Conservation (phyloP, 2,888 invertebrate species). For the Trachelus tabidus region DNA sequence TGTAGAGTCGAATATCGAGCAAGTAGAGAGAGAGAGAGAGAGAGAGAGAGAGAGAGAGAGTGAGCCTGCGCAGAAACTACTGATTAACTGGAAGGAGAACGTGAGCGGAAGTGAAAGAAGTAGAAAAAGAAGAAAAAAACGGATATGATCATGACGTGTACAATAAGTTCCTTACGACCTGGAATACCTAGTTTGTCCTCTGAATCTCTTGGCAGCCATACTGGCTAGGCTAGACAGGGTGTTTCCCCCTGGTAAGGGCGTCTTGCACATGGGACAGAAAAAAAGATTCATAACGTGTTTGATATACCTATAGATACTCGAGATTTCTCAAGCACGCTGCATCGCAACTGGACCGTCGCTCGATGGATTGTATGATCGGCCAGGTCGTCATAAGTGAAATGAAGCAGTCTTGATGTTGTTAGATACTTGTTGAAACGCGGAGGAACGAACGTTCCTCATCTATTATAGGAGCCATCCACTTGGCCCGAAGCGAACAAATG, state of each 20-base stretch:
- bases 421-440: background rate
- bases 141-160: background rate
- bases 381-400: background rate
- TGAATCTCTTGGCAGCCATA: background rate
- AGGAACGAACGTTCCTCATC: background rate
- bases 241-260: background rate
- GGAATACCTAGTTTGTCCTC: background rate
- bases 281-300: background rate
- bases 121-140: background rate
- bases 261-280: background rate
- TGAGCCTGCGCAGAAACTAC: background rate
- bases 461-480: background rate
- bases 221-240: background rate
- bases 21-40: conserved; percentile 8
- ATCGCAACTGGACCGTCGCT: background rate
- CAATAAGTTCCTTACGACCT: background rate
- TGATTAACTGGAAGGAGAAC: background rate
- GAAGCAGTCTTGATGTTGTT: background rate
- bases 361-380: background rate
- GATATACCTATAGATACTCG: background rate
- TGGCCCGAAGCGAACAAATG: background rate
- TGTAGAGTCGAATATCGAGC: background rate
- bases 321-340: background rate
- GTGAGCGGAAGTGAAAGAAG: background rate
- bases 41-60: background rate